Conservation (phyloP, 2,113 vertebrate genomes). For the Melanocharis versteri region DNA sequence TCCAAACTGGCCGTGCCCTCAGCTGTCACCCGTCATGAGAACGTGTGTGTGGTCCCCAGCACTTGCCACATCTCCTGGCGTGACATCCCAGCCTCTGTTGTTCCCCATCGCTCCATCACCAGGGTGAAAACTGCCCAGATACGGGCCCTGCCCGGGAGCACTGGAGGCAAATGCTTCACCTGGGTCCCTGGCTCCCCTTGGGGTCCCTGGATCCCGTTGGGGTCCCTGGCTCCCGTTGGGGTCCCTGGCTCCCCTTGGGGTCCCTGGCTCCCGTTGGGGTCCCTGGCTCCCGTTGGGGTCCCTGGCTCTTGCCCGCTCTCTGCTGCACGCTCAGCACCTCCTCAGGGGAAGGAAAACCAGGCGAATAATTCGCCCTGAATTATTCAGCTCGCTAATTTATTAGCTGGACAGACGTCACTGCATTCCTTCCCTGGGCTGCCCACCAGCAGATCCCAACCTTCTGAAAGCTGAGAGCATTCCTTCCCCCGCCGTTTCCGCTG, state of each 20-base stretch:
- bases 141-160: not conserved
- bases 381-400: constrained; percentile 38
- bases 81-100: not conserved
- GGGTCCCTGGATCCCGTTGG: not conserved
- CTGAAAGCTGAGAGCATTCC: constrained; percentile 27
- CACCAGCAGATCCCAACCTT: constrained; percentile 39
- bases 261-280: not conserved
- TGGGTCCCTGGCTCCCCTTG: not conserved
- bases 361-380: constrained; percentile 22
- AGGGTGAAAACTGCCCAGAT: not conserved
- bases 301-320: too few species aligned
- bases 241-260: not conserved
- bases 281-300: not conserved
- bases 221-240: not conserved
- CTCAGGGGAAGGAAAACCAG: not conserved
- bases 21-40: not conserved
- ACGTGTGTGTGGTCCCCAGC: not conserved
- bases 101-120: not conserved
- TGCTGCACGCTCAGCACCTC: not conserved
- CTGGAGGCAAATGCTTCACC: not conserved
- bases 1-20: accelerated
- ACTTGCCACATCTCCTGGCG: not conserved
- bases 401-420: constrained; percentile 32
- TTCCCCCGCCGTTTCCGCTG: constrained; percentile 10
- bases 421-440: constrained; percentile 38